These are phyloP conservation scores for Acrossocheilus fasciatus DNA, from an alignment of 2,797 vertebrate species.

Conservation along the genomic window DNA sequence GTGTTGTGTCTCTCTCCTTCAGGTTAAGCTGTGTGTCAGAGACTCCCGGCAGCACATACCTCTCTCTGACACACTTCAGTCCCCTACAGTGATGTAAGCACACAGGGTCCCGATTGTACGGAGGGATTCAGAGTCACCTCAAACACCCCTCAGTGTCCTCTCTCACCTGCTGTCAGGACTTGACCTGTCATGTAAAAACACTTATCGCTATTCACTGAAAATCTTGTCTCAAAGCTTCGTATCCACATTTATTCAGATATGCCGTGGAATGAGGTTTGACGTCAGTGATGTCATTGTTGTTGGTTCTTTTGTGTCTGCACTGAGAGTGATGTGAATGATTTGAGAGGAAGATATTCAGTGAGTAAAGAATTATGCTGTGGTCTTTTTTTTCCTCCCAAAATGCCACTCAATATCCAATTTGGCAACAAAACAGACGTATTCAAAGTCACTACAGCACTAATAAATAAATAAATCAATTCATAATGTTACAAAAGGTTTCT, in stretches of 20 bases:
- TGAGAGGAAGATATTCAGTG: not conserved
- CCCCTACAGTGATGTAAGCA: constrained; percentile 39
- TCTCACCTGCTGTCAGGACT: not conserved
- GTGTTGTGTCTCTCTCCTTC: not conserved
- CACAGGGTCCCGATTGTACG: constrained; percentile 9
- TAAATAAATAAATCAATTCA: no score
- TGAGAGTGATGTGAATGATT: not conserved
- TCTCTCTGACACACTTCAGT: constrained; percentile 59
- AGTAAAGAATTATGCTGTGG: not conserved
- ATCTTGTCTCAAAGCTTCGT: not conserved
- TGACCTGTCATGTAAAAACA: not conserved
- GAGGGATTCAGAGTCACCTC: not conserved
- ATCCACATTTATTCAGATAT: not conserved
- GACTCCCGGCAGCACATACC: constrained; percentile 51
- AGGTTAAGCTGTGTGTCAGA: constrained; percentile 23
- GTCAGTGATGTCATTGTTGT: not conserved
- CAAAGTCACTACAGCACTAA: no score
- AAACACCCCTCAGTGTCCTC: not conserved
- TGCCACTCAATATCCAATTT: not conserved
- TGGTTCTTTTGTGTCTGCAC: not conserved
- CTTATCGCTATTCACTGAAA: not conserved
- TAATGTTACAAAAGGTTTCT: no score
- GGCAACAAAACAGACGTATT: no score
- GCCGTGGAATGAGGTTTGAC: not conserved
- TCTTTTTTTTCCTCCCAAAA: not conserved